phyloP scores from a whole-genome alignment of 2,113 vertebrate genomes.

The Misgurnus anguillicaudatus region DNA sequence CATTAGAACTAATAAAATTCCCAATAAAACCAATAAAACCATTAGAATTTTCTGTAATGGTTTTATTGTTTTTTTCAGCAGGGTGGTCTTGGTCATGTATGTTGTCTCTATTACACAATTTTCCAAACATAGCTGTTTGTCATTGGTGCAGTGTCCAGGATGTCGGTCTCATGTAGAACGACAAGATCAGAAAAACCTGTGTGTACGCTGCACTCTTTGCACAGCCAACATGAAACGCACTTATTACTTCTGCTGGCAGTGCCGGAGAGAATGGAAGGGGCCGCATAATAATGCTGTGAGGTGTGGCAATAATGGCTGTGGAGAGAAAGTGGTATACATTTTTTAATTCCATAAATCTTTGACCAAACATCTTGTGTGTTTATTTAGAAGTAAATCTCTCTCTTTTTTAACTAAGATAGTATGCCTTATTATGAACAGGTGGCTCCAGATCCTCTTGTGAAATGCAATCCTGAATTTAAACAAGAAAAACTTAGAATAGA shows the following conservation, averaged over 20 bases:
- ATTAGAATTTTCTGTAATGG: too few relatives aligned
- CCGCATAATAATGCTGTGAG: constrained; percentile 4
- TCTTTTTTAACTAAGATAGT: background rate
- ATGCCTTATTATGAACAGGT: background rate
- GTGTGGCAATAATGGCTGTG: constrained; percentile 63
- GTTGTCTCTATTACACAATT: background rate
- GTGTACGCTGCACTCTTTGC: constrained; percentile 56
- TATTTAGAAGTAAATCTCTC: background rate
- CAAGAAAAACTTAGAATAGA: background rate
- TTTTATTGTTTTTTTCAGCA: too few relatives aligned
- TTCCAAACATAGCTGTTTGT: background rate
- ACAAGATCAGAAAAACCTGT: constrained; percentile 51
- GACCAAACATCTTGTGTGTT: background rate
- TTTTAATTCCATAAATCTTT: background rate
- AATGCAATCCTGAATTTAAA: constrained; percentile 51
- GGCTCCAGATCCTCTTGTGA: constrained; percentile 11
- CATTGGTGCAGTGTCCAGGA: constrained; percentile 54
- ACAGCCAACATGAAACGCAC: constrained; percentile 32
- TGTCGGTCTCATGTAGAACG: constrained; percentile 58
- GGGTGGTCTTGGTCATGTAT: background rate
- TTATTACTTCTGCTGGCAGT: constrained; percentile 72
- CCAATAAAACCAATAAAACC: too few relatives aligned
- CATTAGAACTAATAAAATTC: too few relatives aligned
- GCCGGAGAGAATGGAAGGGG: constrained; percentile 64
- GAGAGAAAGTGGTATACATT: constrained; percentile 31